Conservation (phyloP, 2,888 invertebrate species). For the Frankliniella fusca region DNA sequence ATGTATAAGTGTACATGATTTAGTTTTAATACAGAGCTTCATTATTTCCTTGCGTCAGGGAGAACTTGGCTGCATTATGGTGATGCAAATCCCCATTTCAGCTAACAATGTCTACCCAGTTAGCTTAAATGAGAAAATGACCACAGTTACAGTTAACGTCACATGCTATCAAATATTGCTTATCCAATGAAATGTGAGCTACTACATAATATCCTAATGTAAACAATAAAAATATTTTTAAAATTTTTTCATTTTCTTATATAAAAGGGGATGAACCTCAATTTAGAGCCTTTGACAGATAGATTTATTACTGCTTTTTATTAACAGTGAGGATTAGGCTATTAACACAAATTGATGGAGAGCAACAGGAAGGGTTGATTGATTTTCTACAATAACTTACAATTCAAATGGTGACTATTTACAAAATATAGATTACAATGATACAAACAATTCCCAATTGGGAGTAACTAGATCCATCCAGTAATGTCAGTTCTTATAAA, state of each 20-base stretch:
- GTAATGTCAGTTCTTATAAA: slow-evolving; percentile 23
- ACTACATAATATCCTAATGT: not conserved
- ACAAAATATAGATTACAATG: slow-evolving; percentile 23
- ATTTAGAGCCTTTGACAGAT: slow-evolving; percentile 20
- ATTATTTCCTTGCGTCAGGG: slow-evolving; percentile 4
- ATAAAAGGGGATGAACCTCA: slow-evolving; percentile 23
- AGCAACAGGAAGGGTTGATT: slow-evolving; percentile 13
- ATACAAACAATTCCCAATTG: slow-evolving; percentile 15
- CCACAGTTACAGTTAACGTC: not conserved
- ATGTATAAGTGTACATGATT: not conserved
- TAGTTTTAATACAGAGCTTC: not conserved
- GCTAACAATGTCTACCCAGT: not conserved
- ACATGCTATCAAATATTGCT: slow-evolving; percentile 25
- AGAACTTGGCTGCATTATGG: slow-evolving; percentile 10
- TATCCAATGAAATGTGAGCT: slow-evolving; percentile 17
- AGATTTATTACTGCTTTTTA: not conserved
- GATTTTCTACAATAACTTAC: slow-evolving; percentile 7
- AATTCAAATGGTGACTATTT: slow-evolving; percentile 17
- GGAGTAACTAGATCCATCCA: not conserved
- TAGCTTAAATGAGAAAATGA: not conserved
- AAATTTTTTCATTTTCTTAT: slow-evolving; percentile 6
- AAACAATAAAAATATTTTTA: slow-evolving; percentile 21
- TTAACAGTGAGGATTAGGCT: slow-evolving; percentile 21
- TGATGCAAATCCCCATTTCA: not conserved
- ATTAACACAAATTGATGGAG: not conserved